phyloP scores from a whole-genome alignment of 2,113 vertebrate genomes.

The Puffinus mauretanicus region DNA sequence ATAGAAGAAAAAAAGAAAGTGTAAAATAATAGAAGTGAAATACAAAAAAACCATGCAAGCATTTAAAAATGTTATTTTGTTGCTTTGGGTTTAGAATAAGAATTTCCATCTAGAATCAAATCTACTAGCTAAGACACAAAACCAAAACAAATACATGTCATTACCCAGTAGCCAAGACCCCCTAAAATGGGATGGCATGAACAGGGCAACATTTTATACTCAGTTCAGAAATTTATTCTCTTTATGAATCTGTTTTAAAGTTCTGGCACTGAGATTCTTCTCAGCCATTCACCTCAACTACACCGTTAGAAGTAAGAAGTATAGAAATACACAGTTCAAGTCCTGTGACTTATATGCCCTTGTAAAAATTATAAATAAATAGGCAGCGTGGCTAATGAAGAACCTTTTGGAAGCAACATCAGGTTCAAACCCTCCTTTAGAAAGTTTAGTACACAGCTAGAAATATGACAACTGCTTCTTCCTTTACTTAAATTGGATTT shows the following conservation, averaged over 20 bases:
- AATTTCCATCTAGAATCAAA: not conserved
- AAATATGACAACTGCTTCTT: not conserved
- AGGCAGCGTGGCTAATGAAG: not conserved
- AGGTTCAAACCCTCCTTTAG: not conserved
- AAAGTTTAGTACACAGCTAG: not conserved
- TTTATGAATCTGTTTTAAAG: not conserved
- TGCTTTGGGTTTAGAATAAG: not conserved
- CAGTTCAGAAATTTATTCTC: not conserved
- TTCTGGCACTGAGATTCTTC: not conserved
- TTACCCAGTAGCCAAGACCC: not conserved
- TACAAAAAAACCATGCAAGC: not conserved
- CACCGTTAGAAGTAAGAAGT: not conserved
- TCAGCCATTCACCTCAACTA: not conserved
- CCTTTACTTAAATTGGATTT: not conserved
- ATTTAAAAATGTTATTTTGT: not conserved
- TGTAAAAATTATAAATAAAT: not conserved
- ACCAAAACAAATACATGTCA: accelerated
- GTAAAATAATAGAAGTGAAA: not conserved
- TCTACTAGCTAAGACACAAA: not conserved
- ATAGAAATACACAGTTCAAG: not conserved
- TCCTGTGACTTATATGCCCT: not conserved
- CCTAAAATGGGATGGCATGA: not conserved
- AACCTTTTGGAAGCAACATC: not conserved
- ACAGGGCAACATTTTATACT: not conserved
- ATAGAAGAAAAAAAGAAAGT: not conserved